Evolutionary conservation across 2,113 vertebrate genomes (phyloP).

Genomic region (Acrocephalus kingi): DNA sequence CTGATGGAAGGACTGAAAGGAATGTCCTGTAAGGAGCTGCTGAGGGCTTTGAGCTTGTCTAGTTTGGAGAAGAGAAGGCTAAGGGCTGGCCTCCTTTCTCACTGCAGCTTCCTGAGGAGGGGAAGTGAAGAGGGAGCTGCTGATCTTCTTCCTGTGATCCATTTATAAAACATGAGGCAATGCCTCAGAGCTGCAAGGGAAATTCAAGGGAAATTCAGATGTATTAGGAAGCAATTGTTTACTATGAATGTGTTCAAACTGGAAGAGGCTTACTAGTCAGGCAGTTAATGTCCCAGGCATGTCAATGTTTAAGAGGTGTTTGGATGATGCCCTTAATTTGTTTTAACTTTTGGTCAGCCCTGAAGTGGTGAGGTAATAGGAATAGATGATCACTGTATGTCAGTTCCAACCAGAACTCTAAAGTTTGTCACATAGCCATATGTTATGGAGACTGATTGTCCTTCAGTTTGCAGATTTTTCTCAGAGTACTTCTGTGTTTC

Average conservation of each 20-base stretch:
- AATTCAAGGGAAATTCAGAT: not conserved
- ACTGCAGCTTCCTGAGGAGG: not conserved
- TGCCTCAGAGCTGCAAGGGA: not conserved
- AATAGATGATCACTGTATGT: not conserved
- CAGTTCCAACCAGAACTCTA: not conserved
- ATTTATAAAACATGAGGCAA: accelerated
- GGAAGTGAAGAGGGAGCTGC: not conserved
- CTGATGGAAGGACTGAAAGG: not conserved
- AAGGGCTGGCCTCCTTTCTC: accelerated
- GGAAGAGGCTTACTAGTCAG: not conserved
- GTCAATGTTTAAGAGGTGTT: not conserved
- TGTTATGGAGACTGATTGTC: not conserved
- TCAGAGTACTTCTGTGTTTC: not conserved
- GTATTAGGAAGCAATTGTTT: not conserved
- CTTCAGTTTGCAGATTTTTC: not conserved
- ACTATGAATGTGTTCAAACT: accelerated
- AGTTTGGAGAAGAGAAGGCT: not conserved
- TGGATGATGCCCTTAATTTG: not conserved
- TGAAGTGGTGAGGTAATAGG: not conserved
- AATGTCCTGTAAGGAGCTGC: accelerated
- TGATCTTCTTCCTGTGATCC: not conserved
- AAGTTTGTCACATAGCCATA: not conserved
- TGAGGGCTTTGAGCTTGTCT: not conserved
- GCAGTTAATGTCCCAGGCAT: not conserved
- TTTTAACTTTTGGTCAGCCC: not conserved